Conservation (phyloP, 2,797 vertebrate genomes). For the Catharus ustulatus region DNA sequence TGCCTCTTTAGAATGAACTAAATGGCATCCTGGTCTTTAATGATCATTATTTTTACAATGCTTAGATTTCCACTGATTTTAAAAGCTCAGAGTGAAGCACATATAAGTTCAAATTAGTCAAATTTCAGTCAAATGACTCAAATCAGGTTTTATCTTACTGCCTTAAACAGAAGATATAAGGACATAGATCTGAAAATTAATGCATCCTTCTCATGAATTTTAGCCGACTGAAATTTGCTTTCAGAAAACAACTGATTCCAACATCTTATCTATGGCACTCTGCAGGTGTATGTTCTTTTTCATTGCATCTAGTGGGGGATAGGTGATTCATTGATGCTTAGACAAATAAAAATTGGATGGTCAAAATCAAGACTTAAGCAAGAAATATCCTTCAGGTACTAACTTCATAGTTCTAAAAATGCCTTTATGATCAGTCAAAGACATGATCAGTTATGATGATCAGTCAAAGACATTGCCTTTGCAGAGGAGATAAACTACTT, state of each 20-base stretch:
- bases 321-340: not conserved
- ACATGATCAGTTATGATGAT: not conserved
- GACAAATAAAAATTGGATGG: not conserved
- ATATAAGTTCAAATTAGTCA: not conserved
- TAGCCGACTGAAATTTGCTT: not conserved
- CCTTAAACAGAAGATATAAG: not conserved
- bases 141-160: not conserved
- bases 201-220: not conserved
- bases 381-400: not conserved
- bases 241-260: not conserved
- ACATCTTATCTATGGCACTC: not conserved
- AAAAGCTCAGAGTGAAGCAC: not conserved
- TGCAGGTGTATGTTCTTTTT: not conserved
- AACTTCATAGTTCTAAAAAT: not conserved
- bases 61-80: not conserved
- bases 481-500: not conserved
- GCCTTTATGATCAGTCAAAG: not conserved
- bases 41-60: not conserved
- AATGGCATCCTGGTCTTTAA: not conserved
- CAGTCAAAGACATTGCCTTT: not conserved
- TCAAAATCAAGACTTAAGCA: not conserved
- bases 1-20: not conserved
- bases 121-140: not conserved
- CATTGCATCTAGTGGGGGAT: not conserved
- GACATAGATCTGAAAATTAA: not conserved